Base-by-base conservation (phyloP, 2,888 invertebrate species). In the Latrodectus elegans region DNA sequence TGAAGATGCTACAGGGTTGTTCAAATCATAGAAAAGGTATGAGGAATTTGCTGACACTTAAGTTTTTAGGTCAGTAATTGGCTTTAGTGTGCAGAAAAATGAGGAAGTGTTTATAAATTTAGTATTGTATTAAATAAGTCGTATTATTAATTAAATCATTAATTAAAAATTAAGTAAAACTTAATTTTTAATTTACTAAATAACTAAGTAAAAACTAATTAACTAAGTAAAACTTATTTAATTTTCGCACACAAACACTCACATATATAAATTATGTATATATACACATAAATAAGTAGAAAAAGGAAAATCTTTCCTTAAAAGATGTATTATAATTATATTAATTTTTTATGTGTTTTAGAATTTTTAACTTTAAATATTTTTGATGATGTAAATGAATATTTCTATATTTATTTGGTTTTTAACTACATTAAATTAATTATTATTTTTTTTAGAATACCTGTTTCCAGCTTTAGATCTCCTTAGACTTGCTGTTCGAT, bases 381-480 rank as follows among this genome's bases (percentile, higher is more conserved):
- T 65, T 65, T 65, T n/a, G 15, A 17, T 15, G 49, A 70, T 49
- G 1, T 14, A 11, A 26, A 10, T 0, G 10, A 60, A 8, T 8
- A 52, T 26, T 22, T 74, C 9, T 10, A 55, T 60, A 4, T 52
- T 26, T 1, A 55, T 12, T 26, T 11, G 55, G 15, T 75, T 55
- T 64, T 15, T 52, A n/a, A 10, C 12, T n/a, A 9, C 52, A 17
- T 11, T 73, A 1, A 22, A 22, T 72, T 79, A 49, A 89, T n/a
- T n/a, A 22, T 80, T 75, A 81, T 84, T 88, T 89, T 51, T 91
- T 91, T 76, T 91, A 93, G 96, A 96, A 91, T 94, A 95, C 89
- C 93, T 97, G 1, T 97, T 98, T 91, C 99, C 99, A 0, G 96
- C 95, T 8, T 92, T 99, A 90, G 99, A 99, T 91, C 93, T 98